These are phyloP conservation scores for Ptychochromis oligacanthus DNA, from an alignment of 2,113 vertebrate species.

Conservation along the genomic window DNA sequence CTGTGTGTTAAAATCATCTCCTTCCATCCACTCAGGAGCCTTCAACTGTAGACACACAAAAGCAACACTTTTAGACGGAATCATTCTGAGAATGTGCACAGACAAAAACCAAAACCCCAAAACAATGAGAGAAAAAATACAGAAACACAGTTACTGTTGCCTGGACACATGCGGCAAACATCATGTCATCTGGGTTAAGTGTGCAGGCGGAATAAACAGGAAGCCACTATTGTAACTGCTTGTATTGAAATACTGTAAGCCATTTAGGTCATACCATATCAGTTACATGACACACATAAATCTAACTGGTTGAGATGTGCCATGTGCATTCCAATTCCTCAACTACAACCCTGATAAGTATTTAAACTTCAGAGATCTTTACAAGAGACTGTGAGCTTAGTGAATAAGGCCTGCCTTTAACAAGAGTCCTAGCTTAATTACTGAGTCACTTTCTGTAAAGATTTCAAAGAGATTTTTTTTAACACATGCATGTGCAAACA, in stretches of 20 bases:
- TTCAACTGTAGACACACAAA: conserved; percentile 59
- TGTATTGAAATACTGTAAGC: background rate
- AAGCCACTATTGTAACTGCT: conserved; percentile 4
- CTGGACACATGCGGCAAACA: conserved; percentile 46
- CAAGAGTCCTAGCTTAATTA: background rate
- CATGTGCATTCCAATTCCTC: background rate
- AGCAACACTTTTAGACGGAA: background rate
- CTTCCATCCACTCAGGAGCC: conserved; percentile 73
- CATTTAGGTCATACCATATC: conserved; percentile 13
- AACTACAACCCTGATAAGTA: background rate
- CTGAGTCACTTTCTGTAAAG: background rate
- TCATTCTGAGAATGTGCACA: background rate
- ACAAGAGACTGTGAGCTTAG: background rate
- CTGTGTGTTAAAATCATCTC: conserved; percentile 78
- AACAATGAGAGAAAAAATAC: background rate
- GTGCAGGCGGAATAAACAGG: conserved; percentile 29
- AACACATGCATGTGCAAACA: background rate
- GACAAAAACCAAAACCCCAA: background rate
- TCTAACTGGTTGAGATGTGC: background rate
- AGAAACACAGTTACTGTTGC: conserved; percentile 20
- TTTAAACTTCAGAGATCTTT: background rate
- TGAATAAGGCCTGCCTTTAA: background rate
- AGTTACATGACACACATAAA: background rate
- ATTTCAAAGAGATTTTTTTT: background rate
- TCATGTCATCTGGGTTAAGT: conserved; percentile 54